Conservation (phyloP, 2,797 vertebrate species). For the Pseudochirops corinnae region DNA sequence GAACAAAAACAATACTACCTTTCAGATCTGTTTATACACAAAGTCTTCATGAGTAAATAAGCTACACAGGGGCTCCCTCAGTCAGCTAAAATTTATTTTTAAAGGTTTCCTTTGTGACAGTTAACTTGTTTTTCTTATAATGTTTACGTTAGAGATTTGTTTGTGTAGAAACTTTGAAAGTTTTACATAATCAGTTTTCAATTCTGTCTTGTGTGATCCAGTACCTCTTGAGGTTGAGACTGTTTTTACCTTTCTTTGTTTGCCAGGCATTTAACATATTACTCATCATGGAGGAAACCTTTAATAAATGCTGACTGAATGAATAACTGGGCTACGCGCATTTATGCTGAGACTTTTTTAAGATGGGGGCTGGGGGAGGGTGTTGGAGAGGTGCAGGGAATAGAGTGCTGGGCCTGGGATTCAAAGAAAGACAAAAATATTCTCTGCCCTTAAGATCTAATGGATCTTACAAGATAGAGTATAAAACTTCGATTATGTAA, state of each 20-base stretch:
- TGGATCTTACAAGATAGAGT: neutral
- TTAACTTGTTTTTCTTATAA: neutral
- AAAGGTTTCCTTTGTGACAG: neutral
- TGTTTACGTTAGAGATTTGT: neutral
- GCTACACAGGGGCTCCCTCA: neutral
- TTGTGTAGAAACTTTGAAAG: neutral
- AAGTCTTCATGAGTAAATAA: neutral
- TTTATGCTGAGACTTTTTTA: neutral
- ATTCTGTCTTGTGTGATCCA: neutral
- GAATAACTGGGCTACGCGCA: neutral
- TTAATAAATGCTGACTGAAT: neutral
- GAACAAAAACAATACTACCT: neutral
- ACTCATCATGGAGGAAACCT: neutral
- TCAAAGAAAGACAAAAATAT: neutral
- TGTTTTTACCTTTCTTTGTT: neutral
- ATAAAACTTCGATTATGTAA: neutral
- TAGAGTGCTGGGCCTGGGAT: neutral
- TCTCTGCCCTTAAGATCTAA: neutral
- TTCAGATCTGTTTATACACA: neutral
- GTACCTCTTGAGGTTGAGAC: neutral
- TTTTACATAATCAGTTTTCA: neutral
- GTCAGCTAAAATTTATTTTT: neutral
- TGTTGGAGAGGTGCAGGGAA: neutral
- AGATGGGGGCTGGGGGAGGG: accelerated
- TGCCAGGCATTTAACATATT: neutral